Base-by-base conservation (phyloP, 2,113 vertebrate genomes). In the Takifugu flavidus region DNA sequence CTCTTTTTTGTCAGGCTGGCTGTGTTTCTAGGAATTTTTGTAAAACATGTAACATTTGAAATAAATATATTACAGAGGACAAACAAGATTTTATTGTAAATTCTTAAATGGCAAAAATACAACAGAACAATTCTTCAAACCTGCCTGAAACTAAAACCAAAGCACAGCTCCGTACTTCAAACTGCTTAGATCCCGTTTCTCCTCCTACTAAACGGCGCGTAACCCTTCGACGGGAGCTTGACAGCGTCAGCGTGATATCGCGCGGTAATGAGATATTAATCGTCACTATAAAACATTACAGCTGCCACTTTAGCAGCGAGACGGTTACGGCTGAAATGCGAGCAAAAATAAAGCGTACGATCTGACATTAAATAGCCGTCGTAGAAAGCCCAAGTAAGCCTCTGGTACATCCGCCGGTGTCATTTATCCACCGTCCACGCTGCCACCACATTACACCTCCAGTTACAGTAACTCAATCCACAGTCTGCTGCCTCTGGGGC, bases 381-480 rank as follows among this genome's bases (percentile, higher is more conserved):
- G 46, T 25, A 61, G 53, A 57, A 60, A 60, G n/a, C 61, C 70
- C 54, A 53, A 62, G 25, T 60, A 31, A 51, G 53, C 59, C 56
- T 56, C 53, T 20, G 49, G 57, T 50, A 53, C 77, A 72, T 74
- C 68, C 47, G 53, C 52, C 62, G 54, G 64, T 65, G 65, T 64
- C 53, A 42, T 53, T 58, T 62, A 67, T 72, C 66, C 56, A 63
- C 39, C 31, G 47, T 50, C 45, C 69, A 51, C 60, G 42, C 44
- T 77, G 78, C 83, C 82, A 66, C 78, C 72, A 75, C 72, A 62
- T 79, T 75, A 76, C 82, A 88, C 72, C 71, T 87, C 77, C 51
- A 74, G 77, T 84, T 88, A 88, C 84, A 75, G 86, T 83, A 88
- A 86, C 66, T 71, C 77, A 79, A 88, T 79, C 63, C 70, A 53